Evolutionary conservation across 2,888 invertebrate species (phyloP).

Genomic region (Pachliopta kotzebuea): DNA sequence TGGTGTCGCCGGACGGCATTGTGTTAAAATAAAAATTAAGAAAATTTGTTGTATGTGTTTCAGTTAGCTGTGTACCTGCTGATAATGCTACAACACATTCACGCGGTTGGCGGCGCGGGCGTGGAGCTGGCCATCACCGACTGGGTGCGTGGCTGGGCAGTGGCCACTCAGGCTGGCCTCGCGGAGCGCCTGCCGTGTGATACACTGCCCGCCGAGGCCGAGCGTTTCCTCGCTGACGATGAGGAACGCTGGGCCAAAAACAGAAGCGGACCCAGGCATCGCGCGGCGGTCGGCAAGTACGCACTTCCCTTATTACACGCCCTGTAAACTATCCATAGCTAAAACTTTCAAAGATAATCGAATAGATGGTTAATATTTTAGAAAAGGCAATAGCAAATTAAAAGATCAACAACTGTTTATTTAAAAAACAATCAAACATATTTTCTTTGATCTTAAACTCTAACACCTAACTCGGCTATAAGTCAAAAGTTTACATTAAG

Average conservation of each 20-base stretch:
- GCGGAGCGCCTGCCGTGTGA: conserved; percentile 38
- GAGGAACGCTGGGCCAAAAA: conserved; percentile 47
- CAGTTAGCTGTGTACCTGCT: conserved; percentile 69
- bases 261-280: conserved; percentile 30
- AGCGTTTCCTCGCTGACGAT: conserved; percentile 48
- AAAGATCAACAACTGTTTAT: no score
- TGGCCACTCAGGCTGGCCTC: conserved; percentile 53
- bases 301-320: neutral
- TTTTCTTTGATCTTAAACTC: no score
- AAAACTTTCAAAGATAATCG: no score
- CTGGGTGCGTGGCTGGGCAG: conserved; percentile 72
- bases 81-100: conserved; percentile 54
- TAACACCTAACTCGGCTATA: no score
- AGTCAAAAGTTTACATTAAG: no score
- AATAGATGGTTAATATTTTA: no score
- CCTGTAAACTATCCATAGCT: no score
- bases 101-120: conserved; percentile 43
- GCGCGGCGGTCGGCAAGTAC: conserved; percentile 44
- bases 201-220: conserved; percentile 40
- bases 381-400: no score
- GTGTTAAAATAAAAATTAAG: no score
- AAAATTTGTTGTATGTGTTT: neutral
- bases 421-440: no score
- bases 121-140: conserved; percentile 65
- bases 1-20: no score